Percentiles rank a stretch among this genome's conserved stretches.
These are phyloP conservation scores for Hydropsyche tenuis DNA, from an alignment of 1,140 invertebrate genomes.

Conservation along the genomic window DNA sequence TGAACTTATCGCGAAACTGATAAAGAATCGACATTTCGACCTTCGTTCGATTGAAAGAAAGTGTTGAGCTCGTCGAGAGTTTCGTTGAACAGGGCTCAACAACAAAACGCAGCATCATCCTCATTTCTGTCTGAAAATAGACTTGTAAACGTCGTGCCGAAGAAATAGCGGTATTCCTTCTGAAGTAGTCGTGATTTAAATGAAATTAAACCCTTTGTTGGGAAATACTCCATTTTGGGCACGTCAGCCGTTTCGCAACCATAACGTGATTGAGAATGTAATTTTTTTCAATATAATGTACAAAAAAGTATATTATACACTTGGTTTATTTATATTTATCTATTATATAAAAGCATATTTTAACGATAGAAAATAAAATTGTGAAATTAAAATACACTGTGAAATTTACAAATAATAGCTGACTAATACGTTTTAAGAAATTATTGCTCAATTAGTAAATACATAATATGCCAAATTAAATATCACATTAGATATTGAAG, in stretches of 20 bases:
- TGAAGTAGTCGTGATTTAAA: conserved; percentile 39
- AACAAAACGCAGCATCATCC: conserved; percentile 29
- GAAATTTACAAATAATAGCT: no score
- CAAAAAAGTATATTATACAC: no score
- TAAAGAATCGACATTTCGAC: conserved; percentile 9
- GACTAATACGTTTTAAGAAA: no score
- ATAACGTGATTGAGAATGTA: background rate
- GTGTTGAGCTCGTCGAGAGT: conserved; percentile 2
- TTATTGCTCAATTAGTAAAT: no score
- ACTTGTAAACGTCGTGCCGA: conserved; percentile 23
- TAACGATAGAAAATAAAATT: no score
- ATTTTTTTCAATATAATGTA: no score
- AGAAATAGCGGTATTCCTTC: conserved; percentile 38
- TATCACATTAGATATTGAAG: background rate
- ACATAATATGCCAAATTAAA: no score
- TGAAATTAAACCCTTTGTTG: conserved; percentile 35
- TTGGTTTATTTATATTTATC: no score
- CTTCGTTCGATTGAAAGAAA: conserved; percentile 8
- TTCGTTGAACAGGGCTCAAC: background rate
- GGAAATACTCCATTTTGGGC: conserved; percentile 18
- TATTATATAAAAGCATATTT: no score
- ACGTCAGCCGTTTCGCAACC: conserved; percentile 25
- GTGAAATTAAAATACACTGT: no score
- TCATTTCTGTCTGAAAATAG: conserved; percentile 22
- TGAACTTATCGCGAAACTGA: background rate